Evolutionary conservation across 2,797 vertebrate genomes (phyloP), one percentile per base, ranked within the genome.

Genomic region (Lates japonicus): DNA sequence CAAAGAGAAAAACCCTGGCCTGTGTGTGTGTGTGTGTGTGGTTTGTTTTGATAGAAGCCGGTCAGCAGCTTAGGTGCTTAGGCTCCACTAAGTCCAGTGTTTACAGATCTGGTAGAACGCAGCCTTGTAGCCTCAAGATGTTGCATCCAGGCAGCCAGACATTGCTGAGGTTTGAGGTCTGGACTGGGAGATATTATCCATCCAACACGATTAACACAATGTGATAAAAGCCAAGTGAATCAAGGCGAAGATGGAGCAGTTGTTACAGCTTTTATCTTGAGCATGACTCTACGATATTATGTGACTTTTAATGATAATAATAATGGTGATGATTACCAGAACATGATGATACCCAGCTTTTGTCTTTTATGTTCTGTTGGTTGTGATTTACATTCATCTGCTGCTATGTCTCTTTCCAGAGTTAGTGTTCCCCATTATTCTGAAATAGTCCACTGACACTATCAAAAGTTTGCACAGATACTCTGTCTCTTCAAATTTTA

Each of bases 11-110:
- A 86, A 74, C 80, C 68, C 69, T 42, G 83, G 74, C 55, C 78
- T 55, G 78, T 63, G 81, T 71, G 72, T 64, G 25, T 71, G 72
- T 64, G 25, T 29, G 71, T n/a, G 60, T 12, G 41, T 42, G 76
- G 22, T 85, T 89, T 93, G 89, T 93, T 93, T 92, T 93, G 85
- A 88, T 87, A 85, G 90, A 90, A 62, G 67, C 14, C 11, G 78
- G 84, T 85, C 90, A 85, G 84, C 81, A 85, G 87, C 81, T 78
- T 70, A 70, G 85, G 71, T 71, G 67, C 84, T 74, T 52, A 69
- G 87, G 83, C 86, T 90, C 83, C 83, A 79, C 81, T 87, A 78
- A 88, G 67, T 67, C 80, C 76, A 58, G 72, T 94, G 92, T 94
- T 94, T 93, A 94, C 89, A 91, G 92, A 92, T 92, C 79, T 81